Conservation (phyloP, 53 echinoderm and acorn worm species). For the Echinometra lucunter region DNA sequence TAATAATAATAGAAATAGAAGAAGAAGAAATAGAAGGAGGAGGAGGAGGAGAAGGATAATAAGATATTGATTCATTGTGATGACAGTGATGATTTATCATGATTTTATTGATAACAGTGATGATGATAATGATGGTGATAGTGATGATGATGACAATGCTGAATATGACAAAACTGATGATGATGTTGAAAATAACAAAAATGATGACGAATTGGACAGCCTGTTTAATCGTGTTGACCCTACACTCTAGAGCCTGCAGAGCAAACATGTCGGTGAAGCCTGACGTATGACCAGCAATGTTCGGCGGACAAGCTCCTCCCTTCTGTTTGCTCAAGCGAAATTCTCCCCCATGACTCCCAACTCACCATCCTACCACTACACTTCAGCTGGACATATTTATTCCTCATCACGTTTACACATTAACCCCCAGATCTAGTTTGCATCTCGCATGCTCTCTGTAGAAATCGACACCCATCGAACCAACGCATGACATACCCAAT, state of each 20-base stretch:
- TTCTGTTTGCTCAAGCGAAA: conserved; percentile 27
- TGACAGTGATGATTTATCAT: not conserved
- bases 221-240: conserved; percentile 14
- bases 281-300: conserved; percentile 43
- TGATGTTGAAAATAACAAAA: not conserved
- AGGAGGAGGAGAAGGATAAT: too few species aligned
- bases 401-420: conserved; percentile 61
- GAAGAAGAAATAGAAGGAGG: too few species aligned
- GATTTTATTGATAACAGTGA: not conserved
- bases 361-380: conserved; percentile 30
- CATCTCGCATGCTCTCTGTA: not conserved
- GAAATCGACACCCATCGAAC: not conserved
- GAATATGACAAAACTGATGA: not conserved
- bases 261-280: conserved; percentile 52
- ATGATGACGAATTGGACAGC: not conserved
- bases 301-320: conserved; percentile 19
- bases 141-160: not conserved
- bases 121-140: not conserved
- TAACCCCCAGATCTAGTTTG: conserved; percentile 33
- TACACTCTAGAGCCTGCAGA: conserved; percentile 7
- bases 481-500: not conserved
- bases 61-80: too few species aligned
- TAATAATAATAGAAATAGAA: too few species aligned
- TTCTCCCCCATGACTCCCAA: conserved; percentile 47
- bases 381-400: conserved; percentile 56